These are phyloP conservation scores for Pseudochromis fuscus DNA, from an alignment of 2,797 vertebrate genomes.

Conservation along the genomic window DNA sequence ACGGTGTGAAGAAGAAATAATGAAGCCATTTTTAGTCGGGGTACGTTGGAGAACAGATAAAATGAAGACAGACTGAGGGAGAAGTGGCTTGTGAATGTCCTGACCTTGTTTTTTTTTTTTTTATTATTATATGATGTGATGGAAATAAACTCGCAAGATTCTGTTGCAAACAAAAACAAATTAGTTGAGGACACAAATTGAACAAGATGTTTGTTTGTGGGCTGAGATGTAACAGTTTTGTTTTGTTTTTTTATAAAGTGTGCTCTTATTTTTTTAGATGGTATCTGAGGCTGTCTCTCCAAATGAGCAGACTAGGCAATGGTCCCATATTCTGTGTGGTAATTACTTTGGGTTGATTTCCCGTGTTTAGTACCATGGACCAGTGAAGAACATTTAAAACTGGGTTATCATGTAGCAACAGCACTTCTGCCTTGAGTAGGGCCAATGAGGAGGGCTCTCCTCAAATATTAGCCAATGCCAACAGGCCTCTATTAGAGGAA, in stretches of 20 bases:
- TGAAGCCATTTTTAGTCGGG: slow-evolving; percentile 69
- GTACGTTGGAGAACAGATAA: slow-evolving; percentile 42
- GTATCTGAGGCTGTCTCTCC: not conserved
- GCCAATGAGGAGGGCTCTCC: no score
- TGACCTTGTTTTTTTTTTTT: slow-evolving; percentile 18
- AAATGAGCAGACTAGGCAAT: not conserved
- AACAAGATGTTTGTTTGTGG: not conserved
- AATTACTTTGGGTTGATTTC: slow-evolving; percentile 7
- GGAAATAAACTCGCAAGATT: slow-evolving; percentile 20
- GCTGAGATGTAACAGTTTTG: not conserved
- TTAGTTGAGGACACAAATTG: not conserved
- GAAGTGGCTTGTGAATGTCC: slow-evolving; percentile 26
- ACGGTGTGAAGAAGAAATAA: slow-evolving; percentile 65
- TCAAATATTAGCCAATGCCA: no score
- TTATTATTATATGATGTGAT: slow-evolving; percentile 15
- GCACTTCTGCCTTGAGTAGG: not conserved
- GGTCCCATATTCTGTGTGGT: not conserved
- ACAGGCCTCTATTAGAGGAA: no score
- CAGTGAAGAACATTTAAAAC: slow-evolving; percentile 7
- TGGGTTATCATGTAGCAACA: not conserved
- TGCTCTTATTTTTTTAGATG: not conserved
- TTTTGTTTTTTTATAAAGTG: not conserved
- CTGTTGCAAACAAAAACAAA: not conserved
- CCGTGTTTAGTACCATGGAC: no score
- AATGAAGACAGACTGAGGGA: slow-evolving; percentile 16